These are phyloP conservation scores for Drosophila tanythrix DNA, from an alignment of 2,888 invertebrate genomes.

Conservation along the genomic window DNA sequence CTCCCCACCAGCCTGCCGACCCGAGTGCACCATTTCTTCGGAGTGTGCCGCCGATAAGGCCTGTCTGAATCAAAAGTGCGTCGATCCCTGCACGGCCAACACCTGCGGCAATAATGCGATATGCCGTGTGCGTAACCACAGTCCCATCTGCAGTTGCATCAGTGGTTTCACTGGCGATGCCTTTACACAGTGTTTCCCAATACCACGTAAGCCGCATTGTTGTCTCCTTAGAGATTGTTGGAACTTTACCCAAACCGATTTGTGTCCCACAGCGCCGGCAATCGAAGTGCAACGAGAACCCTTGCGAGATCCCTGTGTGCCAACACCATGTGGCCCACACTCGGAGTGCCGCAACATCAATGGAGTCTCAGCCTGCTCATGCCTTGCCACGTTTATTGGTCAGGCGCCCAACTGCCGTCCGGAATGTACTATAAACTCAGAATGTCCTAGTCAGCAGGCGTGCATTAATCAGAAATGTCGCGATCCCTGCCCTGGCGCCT, in stretches of 20 bases:
- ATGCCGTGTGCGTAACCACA: constrained; percentile 91
- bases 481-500: constrained; percentile 90
- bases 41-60: constrained; percentile 91
- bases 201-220: constrained; percentile 83
- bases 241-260: not conserved
- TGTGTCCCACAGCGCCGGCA: constrained; percentile 69
- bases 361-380: constrained; percentile 88
- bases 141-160: constrained; percentile 91
- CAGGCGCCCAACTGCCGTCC: constrained; percentile 90
- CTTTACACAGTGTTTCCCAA: constrained; percentile 88
- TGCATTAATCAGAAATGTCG: constrained; percentile 91
- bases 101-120: constrained; percentile 88
- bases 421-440: constrained; percentile 90
- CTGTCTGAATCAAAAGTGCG: constrained; percentile 91
- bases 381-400: constrained; percentile 88
- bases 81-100: constrained; percentile 90
- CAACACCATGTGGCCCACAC: constrained; percentile 89
- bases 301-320: constrained; percentile 88
- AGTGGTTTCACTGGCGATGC: constrained; percentile 91
- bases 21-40: constrained; percentile 91
- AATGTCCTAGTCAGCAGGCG: constrained; percentile 89
- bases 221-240: not conserved
- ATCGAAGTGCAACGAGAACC: constrained; percentile 70
- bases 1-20: constrained; percentile 91
- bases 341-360: constrained; percentile 88